Evolutionary conservation across 2,888 invertebrate genomes (phyloP).

Genomic region (Bombyx huttoni): DNA sequence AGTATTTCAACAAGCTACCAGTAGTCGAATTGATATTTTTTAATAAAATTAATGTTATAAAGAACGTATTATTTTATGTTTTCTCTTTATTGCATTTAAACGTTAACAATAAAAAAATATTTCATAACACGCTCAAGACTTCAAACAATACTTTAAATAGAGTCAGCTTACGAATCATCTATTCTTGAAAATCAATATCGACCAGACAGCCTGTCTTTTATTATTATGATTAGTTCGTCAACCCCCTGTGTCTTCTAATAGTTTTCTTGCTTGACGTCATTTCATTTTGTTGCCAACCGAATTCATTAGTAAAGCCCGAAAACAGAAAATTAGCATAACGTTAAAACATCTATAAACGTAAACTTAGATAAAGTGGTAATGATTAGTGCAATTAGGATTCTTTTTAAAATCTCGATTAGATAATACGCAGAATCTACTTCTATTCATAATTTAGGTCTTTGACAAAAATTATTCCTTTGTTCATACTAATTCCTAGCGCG

Average conservation of each 20-base stretch:
- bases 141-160: too few species aligned
- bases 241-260: not conserved
- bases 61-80: too few species aligned
- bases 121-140: too few species aligned
- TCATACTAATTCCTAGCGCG: slow-evolving; percentile 30
- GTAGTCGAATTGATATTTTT: too few species aligned
- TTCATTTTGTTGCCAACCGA: slow-evolving; percentile 11
- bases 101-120: too few species aligned
- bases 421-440: slow-evolving; percentile 28
- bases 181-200: not conserved
- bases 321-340: slow-evolving; percentile 1
- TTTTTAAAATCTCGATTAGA: slow-evolving; percentile 12
- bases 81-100: too few species aligned
- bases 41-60: too few species aligned
- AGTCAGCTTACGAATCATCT: not conserved
- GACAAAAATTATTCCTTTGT: slow-evolving; percentile 23
- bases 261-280: slow-evolving; percentile 10
- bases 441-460: not conserved
- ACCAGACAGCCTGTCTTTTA: not conserved
- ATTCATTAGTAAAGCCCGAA: slow-evolving; percentile 3
- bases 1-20: too few species aligned
- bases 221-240: not conserved
- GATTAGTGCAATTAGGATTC: slow-evolving; percentile 8
- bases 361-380: not conserved
- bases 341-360: not conserved